These are phyloP conservation scores for Phyllostomus discolor DNA, from an alignment of 2,113 vertebrate genomes.

Conservation along the genomic window DNA sequence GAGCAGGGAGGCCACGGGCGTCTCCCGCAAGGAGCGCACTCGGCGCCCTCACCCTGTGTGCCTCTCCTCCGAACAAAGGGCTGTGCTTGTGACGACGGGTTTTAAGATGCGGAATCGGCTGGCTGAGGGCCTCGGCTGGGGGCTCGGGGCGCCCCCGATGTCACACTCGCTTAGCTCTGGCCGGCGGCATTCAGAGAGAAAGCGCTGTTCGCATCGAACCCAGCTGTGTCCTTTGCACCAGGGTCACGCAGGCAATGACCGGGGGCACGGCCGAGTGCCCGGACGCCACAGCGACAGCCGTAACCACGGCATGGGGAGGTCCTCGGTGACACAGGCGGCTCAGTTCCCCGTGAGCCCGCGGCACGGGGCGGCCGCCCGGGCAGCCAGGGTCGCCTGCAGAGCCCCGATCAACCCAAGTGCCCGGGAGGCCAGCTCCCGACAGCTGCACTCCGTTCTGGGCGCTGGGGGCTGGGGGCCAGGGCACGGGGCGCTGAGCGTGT, in stretches of 20 bases:
- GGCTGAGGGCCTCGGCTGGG: fast-evolving
- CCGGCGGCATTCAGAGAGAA: not conserved
- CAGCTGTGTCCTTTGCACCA: not conserved
- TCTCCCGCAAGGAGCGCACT: fast-evolving
- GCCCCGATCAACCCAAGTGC: not conserved
- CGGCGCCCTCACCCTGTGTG: fast-evolving
- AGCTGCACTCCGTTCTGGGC: not conserved
- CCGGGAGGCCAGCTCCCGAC: not conserved
- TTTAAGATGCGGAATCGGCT: fast-evolving
- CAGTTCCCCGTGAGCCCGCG: not conserved
- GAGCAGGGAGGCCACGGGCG: fast-evolving
- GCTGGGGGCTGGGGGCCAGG: not conserved
- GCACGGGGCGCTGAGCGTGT: not conserved
- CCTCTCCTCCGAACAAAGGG: not conserved
- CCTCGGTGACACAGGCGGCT: fast-evolving
- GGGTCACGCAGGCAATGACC: too few relatives aligned
- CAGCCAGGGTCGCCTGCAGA: not conserved
- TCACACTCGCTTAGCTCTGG: not conserved
- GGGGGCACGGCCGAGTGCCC: not conserved
- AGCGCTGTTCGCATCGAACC: fast-evolving
- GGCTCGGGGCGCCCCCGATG: fast-evolving
- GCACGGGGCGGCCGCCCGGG: fast-evolving
- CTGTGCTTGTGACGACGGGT: fast-evolving
- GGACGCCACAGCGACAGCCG: fast-evolving
- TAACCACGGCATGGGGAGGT: fast-evolving